Evolutionary conservation across 2,888 invertebrate species (phyloP), one percentile per base, ranked within the genome.

Genomic region (Willowsia nigromaculata): DNA sequence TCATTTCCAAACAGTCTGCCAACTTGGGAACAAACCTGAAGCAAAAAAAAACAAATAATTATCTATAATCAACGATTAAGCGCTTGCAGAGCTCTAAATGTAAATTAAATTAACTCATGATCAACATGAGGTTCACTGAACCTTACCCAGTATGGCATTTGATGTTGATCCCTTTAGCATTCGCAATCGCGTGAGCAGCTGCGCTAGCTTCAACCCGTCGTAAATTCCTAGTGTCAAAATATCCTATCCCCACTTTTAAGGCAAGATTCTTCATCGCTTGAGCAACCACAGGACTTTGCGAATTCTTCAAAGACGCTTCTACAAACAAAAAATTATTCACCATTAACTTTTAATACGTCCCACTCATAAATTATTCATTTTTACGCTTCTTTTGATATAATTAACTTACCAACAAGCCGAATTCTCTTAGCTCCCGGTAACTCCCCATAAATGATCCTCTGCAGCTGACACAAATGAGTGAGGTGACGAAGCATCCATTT

Each of bases 361-460:
- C 3, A 11, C 18, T 18, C n/a, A 4, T 53, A 18, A 11, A 1
- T 2, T 18, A 2, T 6, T 43, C 25, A 62, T 15, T 30, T 27
- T 18, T 65, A 30, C 43, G 40, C 68, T 15, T 80, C n/a, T 33
- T 37, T 25, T n/a, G n/a, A n/a, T n/a, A n/a, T 15, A 62, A 65
- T 56, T 71, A 56, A 56, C 89, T 90, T 93, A 94, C 94, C 94
- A 50, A 98, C 96, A 93, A 95, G 95, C 88, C 95, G 94, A 0
- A 96, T 95, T 92, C 98, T 95, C 47, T 95, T 94, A 50, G 97
- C 96, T 0, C 98, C 98, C 74, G 95, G 94, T 80, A 95, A 94
- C 93, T 96, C 96, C 13, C 97, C 97, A 94, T 98, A 98, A 93
- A 98, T 98, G 90, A 99, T 97, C 93, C 99, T 95, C 94, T 99